Base-by-base conservation (phyloP, 1,140 invertebrate genomes). In the Akabosia matsudoensis region DNA sequence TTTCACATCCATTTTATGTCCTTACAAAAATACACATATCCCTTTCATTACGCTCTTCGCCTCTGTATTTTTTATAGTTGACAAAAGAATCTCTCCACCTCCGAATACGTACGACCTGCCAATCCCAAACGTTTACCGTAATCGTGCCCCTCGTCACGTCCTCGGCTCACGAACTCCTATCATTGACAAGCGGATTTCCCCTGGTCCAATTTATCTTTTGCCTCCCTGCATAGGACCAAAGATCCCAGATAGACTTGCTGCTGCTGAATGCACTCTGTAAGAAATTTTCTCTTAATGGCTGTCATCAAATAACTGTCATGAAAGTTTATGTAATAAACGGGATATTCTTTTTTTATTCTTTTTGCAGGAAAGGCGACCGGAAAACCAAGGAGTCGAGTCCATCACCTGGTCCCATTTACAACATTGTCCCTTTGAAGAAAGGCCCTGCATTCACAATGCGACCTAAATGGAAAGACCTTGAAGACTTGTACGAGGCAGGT, bases 251-350 rank as follows among this genome's bases (percentile, higher is more conserved):
- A 80, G 64, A 33, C 24, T 80, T 22, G 76, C 79, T 33, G 77
- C 77, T 22, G 61, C 79, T n/a, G 79, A 78, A 75, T 33, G 37
- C 45, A 80, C 77, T 52, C 22, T 78, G 77, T 80, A 74, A 76
- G 73, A 56, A 1, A 70, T 22, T 33, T 76, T 51, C n/a, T 54
- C 34, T 4, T 14, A 70, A 30, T 22, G 22, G 26, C 13, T 64
- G 14, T 70, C 24, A 34, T 31, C 56, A 64, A 64, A 31, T n/a
- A n/a, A n/a, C n/a, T n/a, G 16, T 7, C 28, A 30, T 13, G 24
- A 31, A 1, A 70, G 7, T 4, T 30, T 14, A 70, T n/a, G n/a
- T n/a, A n/a, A n/a, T n/a, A 70, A 70, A 31, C 10, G 7, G 3
- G 4, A 70, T 31, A 18, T 18, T 70, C 26, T 26, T 31, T 18